A percentile compares a stretch with the other conserved stretches of the same genome.
phyloP scores from a whole-genome alignment of 2,113 vertebrate species.

The Rissa tridactyla region DNA sequence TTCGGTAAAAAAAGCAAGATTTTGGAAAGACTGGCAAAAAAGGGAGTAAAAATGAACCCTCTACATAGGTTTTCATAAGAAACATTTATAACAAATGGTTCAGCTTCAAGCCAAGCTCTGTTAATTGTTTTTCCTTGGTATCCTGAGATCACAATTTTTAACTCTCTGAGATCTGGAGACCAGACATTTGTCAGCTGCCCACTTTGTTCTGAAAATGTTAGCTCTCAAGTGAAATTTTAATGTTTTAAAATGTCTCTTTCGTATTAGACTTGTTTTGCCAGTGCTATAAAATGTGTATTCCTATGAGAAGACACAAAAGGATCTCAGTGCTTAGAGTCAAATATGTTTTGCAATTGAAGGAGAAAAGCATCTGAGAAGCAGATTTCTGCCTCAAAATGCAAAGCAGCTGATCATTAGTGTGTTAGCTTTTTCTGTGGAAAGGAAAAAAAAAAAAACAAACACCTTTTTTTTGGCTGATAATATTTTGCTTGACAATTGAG shows the following conservation, averaged over 20 bases:
- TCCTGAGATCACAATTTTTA: conserved; percentile 34
- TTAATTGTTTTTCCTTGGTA: conserved; percentile 15
- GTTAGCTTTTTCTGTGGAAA: background rate
- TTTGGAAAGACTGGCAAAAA: background rate
- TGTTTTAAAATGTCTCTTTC: conserved; percentile 23
- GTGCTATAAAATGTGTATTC: background rate
- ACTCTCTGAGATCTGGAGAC: conserved; percentile 4
- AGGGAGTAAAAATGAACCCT: background rate
- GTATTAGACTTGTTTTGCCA: background rate
- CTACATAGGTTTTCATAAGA: background rate
- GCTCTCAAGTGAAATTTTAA: conserved; percentile 31
- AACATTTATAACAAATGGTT: background rate
- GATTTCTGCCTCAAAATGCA: background rate
- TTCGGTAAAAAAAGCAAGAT: background rate
- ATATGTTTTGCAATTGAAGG: background rate
- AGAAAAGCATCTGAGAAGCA: background rate
- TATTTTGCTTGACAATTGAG: background rate
- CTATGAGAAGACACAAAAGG: background rate
- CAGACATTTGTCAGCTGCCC: conserved; percentile 32
- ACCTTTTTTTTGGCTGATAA: background rate
- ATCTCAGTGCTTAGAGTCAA: background rate
- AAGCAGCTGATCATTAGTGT: background rate
- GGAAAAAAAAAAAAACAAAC: background rate
- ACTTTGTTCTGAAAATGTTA: conserved; percentile 60
- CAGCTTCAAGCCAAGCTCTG: background rate